Evolutionary conservation across 2,888 invertebrate species (phyloP), one percentile per base, ranked within the genome.

Genomic region (Coleophora flavipennella): DNA sequence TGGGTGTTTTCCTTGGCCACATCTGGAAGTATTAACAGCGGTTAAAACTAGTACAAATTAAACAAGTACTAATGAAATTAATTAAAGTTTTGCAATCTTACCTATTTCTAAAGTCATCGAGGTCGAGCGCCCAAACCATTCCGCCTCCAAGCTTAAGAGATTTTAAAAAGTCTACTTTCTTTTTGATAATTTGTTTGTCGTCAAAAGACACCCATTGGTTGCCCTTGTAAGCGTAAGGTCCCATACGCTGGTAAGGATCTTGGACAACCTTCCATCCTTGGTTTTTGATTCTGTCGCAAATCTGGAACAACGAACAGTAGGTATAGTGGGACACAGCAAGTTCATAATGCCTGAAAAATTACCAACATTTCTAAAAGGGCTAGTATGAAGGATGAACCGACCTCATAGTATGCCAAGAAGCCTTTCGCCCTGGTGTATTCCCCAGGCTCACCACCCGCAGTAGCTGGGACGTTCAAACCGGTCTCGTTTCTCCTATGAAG

Each of bases 181-280:
- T 87, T 45, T 88, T 86, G 33, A 96, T 90, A 75, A 92, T 95
- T 27, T 90, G 90, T 8, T 87, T 85, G 60, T 96, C 95, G 62
- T 97, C 96, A 57, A 88, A 97, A 2, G 94, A 92, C 13, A 96
- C 95, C 96, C 96, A 97, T 62, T 96, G 96, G 58, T 91, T 91
- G 34, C 91, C 94, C 58, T 93, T 92, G 61, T 90, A 92, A 0
- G 96, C 94, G 55, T 92, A 95, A 0, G 96, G 96, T 3, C 96
- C 96, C 89, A 96, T 93, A 35, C 94, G 86, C 10, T 89, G 86
- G 36, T 89, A 73, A 1, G 91, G 87, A 63, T 95, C 95, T 59
- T 93, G 89, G 0, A 95, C 90, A 0, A 95, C 90, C 3, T 87
- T 90, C 93, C 94, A 95, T 1, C 91, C 92, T 41, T 89, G 89